These are phyloP conservation scores for Cuculus canorus DNA, from an alignment of 2,797 vertebrate species.

Conservation along the genomic window DNA sequence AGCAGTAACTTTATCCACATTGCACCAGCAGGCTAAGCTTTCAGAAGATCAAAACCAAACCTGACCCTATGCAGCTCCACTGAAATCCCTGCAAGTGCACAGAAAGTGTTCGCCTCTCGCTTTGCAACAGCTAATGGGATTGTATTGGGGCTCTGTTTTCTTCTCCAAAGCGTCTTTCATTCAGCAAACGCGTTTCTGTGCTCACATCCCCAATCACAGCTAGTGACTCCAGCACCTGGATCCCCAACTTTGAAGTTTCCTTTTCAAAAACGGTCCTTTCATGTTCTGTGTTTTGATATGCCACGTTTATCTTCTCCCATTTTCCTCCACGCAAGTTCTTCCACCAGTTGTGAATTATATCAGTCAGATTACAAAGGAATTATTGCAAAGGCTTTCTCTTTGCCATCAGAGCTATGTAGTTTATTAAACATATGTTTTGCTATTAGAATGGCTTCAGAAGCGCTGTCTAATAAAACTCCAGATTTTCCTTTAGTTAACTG, in stretches of 20 bases:
- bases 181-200: rapidly evolving
- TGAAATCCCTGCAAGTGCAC: neutral
- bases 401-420: neutral
- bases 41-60: neutral
- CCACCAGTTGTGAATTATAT: neutral
- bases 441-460: conserved; percentile 1
- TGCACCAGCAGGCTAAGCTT: neutral
- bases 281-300: conserved; percentile 12
- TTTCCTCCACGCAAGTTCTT: neutral
- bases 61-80: neutral
- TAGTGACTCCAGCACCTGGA: neutral
- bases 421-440: conserved; percentile 25
- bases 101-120: rapidly evolving
- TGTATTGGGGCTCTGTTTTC: neutral
- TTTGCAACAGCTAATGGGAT: rapidly evolving
- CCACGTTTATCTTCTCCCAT: rapidly evolving
- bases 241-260: conserved; percentile 14
- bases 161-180: neutral
- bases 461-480: neutral
- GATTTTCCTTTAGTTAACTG: neutral
- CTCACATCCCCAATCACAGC: neutral
- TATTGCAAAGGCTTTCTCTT: conserved; percentile 10
- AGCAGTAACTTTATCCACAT: neutral
- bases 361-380: neutral
- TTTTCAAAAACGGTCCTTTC: conserved; percentile 6